phyloP scores from a whole-genome alignment of 2,888 invertebrate species.

The Torymus auratus region DNA sequence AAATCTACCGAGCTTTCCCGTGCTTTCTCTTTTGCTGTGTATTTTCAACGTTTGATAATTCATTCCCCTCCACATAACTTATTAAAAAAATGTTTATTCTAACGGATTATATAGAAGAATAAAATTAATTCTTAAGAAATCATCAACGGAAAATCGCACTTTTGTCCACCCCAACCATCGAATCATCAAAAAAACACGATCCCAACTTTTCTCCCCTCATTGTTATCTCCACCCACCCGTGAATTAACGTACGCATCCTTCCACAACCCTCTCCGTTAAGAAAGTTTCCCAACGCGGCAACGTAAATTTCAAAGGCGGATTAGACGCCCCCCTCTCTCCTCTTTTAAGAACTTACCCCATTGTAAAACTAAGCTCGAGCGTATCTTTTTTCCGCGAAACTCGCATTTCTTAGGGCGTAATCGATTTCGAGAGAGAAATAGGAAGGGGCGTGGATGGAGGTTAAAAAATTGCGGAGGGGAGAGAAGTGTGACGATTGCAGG shows the following conservation, averaged over 20 bases:
- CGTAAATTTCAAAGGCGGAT: conserved; percentile 58
- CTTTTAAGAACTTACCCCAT: conserved; percentile 21
- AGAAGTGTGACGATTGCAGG: too few relatives aligned
- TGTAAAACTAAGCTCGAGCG: conserved; percentile 9
- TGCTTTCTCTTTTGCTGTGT: too few relatives aligned
- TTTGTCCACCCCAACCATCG: background rate
- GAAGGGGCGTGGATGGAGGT: too few relatives aligned
- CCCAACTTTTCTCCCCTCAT: background rate
- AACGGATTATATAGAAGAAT: too few relatives aligned
- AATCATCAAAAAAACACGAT: background rate
- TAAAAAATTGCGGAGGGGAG: too few relatives aligned
- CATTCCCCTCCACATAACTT: too few relatives aligned
- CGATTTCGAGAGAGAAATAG: background rate
- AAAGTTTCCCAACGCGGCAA: conserved; percentile 29
- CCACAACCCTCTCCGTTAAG: background rate
- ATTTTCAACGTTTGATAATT: too few relatives aligned
- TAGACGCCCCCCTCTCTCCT: conserved; percentile 31
- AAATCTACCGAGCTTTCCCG: too few relatives aligned
- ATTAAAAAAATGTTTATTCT: too few relatives aligned
- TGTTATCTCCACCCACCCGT: background rate
- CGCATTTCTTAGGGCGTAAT: conserved; percentile 19
- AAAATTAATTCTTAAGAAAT: too few relatives aligned
- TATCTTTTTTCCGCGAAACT: conserved; percentile 8
- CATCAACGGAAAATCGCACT: too few relatives aligned
- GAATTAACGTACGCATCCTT: conserved; percentile 7